phyloP scores from a whole-genome alignment of 2,797 vertebrate species.

The Pantherophis vulpinus region DNA sequence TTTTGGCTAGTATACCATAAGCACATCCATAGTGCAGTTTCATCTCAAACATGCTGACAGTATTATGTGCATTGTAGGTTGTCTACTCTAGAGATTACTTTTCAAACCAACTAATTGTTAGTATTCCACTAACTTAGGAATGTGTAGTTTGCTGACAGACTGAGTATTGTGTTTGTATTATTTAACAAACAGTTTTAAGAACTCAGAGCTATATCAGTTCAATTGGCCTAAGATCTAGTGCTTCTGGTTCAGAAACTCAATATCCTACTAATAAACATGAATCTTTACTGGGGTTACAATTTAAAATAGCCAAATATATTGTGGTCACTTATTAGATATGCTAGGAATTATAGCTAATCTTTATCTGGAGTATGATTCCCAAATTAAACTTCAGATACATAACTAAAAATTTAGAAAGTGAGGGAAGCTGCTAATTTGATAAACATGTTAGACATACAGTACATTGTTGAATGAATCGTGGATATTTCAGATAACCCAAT shows the following conservation, averaged over 20 bases:
- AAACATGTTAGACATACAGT: neutral
- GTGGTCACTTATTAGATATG: neutral
- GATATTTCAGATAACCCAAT: neutral
- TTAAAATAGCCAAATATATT: neutral
- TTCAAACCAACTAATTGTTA: neutral
- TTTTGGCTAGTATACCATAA: neutral
- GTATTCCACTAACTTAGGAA: neutral
- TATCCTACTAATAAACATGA: neutral
- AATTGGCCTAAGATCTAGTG: neutral
- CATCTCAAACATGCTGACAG: neutral
- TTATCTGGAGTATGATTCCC: neutral
- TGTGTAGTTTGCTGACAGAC: neutral
- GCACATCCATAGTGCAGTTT: neutral
- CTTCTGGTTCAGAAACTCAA: neutral
- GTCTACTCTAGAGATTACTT: neutral
- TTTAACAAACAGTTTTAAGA: neutral
- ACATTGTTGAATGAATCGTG: neutral
- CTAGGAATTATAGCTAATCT: neutral
- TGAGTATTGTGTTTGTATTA: neutral
- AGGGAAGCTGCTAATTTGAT: neutral
- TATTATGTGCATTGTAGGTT: neutral
- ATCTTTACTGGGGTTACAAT: neutral
- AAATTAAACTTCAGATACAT: neutral
- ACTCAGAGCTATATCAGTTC: neutral
- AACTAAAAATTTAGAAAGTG: neutral